Evolutionary conservation across 1,140 invertebrate species (phyloP).

Genomic region (Cydia amplana): DNA sequence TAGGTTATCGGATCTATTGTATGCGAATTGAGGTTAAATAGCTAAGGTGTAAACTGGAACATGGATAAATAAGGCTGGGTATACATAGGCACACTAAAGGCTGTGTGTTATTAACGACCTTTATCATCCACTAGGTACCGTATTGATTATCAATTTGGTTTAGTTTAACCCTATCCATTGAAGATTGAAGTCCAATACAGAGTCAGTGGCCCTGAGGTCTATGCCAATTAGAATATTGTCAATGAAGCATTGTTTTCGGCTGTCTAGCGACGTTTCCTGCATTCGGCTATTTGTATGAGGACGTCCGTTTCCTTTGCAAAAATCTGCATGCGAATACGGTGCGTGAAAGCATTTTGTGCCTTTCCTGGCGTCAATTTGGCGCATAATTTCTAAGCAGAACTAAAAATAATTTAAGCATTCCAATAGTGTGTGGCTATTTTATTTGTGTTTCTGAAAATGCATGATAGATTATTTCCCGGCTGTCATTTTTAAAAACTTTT

Average conservation of each 20-base stretch:
- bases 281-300: constrained; percentile 57
- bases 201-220: constrained; percentile 41
- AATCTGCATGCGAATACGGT: constrained; percentile 54
- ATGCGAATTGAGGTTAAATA: neutral
- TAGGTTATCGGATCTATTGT: constrained; percentile 5
- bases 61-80: neutral
- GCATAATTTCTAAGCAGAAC: neutral
- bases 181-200: neutral
- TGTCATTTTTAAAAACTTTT: too few relatives aligned
- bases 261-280: constrained; percentile 61
- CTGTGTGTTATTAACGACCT: neutral
- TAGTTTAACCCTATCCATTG: neutral
- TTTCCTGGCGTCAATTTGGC: neutral
- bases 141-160: neutral
- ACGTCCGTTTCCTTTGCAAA: constrained; percentile 69
- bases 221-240: constrained; percentile 38
- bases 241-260: constrained; percentile 55
- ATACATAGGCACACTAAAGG: too few relatives aligned
- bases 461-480: too few relatives aligned
- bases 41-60: neutral
- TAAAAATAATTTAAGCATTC: too few relatives aligned
- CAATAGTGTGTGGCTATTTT: too few relatives aligned
- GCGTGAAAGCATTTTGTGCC: constrained; percentile 19
- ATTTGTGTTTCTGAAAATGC: too few relatives aligned
- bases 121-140: neutral